Conservation (phyloP, 2,888 invertebrate species). For the Pterostichus madidus region DNA sequence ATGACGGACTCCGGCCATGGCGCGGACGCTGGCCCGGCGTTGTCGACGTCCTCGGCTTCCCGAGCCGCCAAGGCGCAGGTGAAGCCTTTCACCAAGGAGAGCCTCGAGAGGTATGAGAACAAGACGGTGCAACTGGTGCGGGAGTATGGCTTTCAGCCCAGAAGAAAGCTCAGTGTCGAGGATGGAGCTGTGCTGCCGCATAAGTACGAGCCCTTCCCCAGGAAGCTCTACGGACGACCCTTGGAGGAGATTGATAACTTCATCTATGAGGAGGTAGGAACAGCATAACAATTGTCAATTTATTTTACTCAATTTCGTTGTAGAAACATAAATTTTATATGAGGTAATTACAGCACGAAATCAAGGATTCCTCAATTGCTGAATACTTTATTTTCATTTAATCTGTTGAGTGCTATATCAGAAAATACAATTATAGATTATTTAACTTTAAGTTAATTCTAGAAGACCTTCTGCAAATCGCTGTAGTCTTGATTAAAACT, state of each 20-base stretch:
- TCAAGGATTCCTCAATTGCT: too few relatives aligned
- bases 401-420: too few relatives aligned
- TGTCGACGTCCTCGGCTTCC: conserved; percentile 67
- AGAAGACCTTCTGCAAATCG: too few relatives aligned
- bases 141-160: conserved; percentile 94
- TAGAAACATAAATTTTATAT: too few relatives aligned
- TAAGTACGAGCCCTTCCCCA: conserved; percentile 94
- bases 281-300: too few relatives aligned
- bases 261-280: conserved; percentile 95
- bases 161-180: conserved; percentile 91
- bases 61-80: conserved; percentile 73
- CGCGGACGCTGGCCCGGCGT: too few relatives aligned
- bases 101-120: conserved; percentile 89
- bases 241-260: conserved; percentile 97
- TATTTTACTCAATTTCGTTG: too few relatives aligned
- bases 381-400: too few relatives aligned
- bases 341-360: too few relatives aligned
- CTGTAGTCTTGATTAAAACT: too few relatives aligned
- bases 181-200: conserved; percentile 93
- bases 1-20: conserved; percentile 64
- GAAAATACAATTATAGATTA: too few relatives aligned
- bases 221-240: conserved; percentile 92
- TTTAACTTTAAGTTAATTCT: too few relatives aligned
- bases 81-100: conserved; percentile 91
- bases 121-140: conserved; percentile 92